These are phyloP conservation scores for Dendrocincla tyrannina DNA, from an alignment of 2,797 vertebrate genomes.

Conservation along the genomic window DNA sequence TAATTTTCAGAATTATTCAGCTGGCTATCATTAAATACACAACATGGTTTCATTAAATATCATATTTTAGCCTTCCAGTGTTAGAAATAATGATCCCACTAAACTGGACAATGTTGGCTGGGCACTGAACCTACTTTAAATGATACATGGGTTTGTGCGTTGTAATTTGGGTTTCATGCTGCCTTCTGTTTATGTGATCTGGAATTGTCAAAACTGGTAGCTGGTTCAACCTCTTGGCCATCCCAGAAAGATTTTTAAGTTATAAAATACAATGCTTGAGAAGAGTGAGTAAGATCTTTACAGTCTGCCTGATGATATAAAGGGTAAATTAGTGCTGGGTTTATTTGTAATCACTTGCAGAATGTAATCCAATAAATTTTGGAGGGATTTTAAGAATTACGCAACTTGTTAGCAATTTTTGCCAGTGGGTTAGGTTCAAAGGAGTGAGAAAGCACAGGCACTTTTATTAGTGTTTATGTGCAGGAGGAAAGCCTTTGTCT, in stretches of 20 bases:
- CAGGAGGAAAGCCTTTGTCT: neutral
- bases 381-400: neutral
- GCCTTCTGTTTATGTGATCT: neutral
- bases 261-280: neutral
- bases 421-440: neutral
- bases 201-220: neutral
- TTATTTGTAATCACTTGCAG: neutral
- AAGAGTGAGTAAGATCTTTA: neutral
- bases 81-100: neutral
- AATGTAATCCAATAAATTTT: neutral
- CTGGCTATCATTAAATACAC: neutral
- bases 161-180: neutral
- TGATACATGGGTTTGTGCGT: neutral
- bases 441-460: neutral
- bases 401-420: neutral
- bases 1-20: neutral
- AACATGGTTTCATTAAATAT: neutral
- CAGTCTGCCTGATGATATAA: neutral
- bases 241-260: neutral
- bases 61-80: neutral
- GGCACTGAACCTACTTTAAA: neutral
- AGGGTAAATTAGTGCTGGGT: neutral
- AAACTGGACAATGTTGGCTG: neutral
- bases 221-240: neutral
- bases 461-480: conserved; percentile 20